Conservation (phyloP, 2,888 invertebrate genomes). For the Rhingia campestris region DNA sequence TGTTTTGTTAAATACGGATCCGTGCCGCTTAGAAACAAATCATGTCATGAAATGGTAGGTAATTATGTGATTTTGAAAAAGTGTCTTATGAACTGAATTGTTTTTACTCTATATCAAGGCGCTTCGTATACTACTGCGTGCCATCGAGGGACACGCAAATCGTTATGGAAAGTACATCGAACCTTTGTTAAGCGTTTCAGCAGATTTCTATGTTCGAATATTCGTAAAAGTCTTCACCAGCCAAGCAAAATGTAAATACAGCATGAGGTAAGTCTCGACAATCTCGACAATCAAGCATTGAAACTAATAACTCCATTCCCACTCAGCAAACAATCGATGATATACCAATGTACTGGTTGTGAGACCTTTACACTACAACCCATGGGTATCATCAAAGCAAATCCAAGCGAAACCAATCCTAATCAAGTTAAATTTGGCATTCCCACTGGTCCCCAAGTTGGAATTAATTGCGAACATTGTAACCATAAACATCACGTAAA, state of each 20-base stretch:
- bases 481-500: slow-evolving; percentile 88
- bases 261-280: slow-evolving; percentile 86
- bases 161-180: slow-evolving; percentile 95
- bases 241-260: slow-evolving; percentile 92
- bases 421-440: slow-evolving; percentile 86
- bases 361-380: slow-evolving; percentile 91
- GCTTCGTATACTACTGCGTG: slow-evolving; percentile 94
- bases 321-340: slow-evolving; percentile 91
- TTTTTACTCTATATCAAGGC: slow-evolving; percentile 84
- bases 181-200: slow-evolving; percentile 94
- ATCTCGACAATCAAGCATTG: too few relatives aligned
- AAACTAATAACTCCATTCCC: neutral
- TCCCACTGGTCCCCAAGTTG: slow-evolving; percentile 88
- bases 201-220: slow-evolving; percentile 97
- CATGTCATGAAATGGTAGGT: slow-evolving; percentile 96
- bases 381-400: slow-evolving; percentile 86
- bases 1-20: slow-evolving; percentile 97
- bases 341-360: slow-evolving; percentile 96
- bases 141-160: slow-evolving; percentile 95
- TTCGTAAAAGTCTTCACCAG: slow-evolving; percentile 93
- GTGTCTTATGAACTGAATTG: neutral
- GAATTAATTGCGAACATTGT: slow-evolving; percentile 89
- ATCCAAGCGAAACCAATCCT: slow-evolving; percentile 85
- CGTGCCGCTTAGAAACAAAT: slow-evolving; percentile 91
- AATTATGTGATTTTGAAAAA: neutral